These are phyloP conservation scores for Paracentrotus lividus DNA, from an alignment of 53 echinoderm and acorn worm species.

Conservation along the genomic window DNA sequence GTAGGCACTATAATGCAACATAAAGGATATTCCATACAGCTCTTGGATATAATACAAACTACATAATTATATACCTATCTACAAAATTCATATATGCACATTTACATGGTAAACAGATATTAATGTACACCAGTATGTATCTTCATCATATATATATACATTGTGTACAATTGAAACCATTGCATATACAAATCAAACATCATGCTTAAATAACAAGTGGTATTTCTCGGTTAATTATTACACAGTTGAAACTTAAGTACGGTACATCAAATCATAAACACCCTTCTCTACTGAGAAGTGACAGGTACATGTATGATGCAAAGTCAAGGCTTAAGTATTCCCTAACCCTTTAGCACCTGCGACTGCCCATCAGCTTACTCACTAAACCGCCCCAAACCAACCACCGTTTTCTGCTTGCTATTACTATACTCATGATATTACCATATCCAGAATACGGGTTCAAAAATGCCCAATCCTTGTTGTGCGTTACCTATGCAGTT, in stretches of 20 bases:
- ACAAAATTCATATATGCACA: neutral
- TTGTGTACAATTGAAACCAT: slow-evolving; percentile 4
- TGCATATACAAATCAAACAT: slow-evolving; percentile 7
- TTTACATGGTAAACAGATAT: slow-evolving; percentile 3
- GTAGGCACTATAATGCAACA: slow-evolving; percentile 46
- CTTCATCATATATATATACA: slow-evolving; percentile 6
- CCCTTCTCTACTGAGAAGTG: neutral
- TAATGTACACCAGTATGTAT: slow-evolving; percentile 30
- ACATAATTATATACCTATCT: slow-evolving; percentile 18
- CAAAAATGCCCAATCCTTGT: too few relatives aligned
- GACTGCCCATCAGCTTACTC: too few relatives aligned
- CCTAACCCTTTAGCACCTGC: too few relatives aligned
- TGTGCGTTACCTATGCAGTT: too few relatives aligned
- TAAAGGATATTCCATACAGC: neutral
- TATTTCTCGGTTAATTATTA: slow-evolving; percentile 27
- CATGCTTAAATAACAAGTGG: slow-evolving; percentile 9
- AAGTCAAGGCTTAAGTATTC: too few relatives aligned
- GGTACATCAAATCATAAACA: neutral
- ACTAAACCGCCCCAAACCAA: too few relatives aligned
- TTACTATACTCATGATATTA: too few relatives aligned
- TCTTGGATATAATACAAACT: slow-evolving; percentile 38
- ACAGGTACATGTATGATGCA: too few relatives aligned
- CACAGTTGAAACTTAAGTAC: neutral
- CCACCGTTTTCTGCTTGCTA: too few relatives aligned
- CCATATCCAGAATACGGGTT: too few relatives aligned